A percentile compares a stretch with the other conserved stretches of the same genome.
Conservation (phyloP, 2,888 invertebrate genomes). For the Crossocerus cetratus region DNA sequence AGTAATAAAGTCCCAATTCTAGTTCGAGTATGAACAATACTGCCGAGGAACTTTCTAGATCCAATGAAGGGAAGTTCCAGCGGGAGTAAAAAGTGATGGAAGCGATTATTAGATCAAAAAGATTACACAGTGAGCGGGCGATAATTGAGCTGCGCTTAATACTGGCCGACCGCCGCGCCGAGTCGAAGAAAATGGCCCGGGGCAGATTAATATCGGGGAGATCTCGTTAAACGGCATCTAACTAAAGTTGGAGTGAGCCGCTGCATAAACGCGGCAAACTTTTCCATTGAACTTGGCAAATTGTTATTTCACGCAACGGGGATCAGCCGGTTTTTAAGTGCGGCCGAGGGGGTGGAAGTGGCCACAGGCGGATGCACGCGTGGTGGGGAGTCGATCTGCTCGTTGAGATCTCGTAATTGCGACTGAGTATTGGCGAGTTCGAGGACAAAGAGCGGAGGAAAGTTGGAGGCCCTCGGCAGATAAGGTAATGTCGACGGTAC, state of each 20-base stretch:
- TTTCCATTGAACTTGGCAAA: not conserved
- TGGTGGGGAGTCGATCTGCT: not conserved
- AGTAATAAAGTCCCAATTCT: too few relatives aligned
- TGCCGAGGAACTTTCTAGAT: too few relatives aligned
- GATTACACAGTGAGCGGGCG: too few relatives aligned
- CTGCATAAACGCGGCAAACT: not conserved
- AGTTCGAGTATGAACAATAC: too few relatives aligned
- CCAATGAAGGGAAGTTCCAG: too few relatives aligned
- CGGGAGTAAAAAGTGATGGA: too few relatives aligned
- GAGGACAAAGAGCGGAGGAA: slow-evolving; percentile 15
- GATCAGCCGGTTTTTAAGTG: not conserved
- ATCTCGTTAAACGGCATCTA: not conserved
- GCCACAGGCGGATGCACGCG: not conserved
- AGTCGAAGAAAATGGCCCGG: not conserved
- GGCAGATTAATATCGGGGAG: not conserved
- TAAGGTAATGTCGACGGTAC: slow-evolving; percentile 41
- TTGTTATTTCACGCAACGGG: slow-evolving; percentile 1
- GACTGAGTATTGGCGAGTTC: slow-evolving; percentile 14
- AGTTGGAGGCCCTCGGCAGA: slow-evolving; percentile 31
- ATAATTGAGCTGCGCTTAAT: not conserved
- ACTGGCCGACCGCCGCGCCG: not conserved
- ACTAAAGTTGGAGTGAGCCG: not conserved
- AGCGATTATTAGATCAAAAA: too few relatives aligned
- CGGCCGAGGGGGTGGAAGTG: not conserved
- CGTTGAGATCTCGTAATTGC: slow-evolving; percentile 34